Evolutionary conservation across 2,797 vertebrate genomes (phyloP).

Genomic region (Sternotherus odoratus): DNA sequence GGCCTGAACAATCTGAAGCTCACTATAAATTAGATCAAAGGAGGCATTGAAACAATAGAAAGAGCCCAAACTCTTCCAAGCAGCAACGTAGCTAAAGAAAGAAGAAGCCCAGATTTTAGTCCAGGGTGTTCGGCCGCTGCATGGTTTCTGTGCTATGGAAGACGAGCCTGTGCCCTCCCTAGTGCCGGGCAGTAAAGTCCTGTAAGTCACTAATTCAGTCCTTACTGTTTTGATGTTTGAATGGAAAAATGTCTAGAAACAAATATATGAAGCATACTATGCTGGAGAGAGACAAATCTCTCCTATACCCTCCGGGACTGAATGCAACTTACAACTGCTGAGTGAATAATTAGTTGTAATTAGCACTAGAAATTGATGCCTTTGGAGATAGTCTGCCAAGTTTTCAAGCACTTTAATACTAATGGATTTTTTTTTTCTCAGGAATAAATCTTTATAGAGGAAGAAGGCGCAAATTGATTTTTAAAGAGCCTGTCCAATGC

Average conservation of each 20-base stretch:
- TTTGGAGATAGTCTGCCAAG: slow-evolving; percentile 84
- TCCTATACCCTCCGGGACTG: slow-evolving; percentile 72
- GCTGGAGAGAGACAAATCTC: slow-evolving; percentile 73
- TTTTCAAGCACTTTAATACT: slow-evolving; percentile 84
- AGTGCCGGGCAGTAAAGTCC: not conserved
- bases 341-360: slow-evolving; percentile 86
- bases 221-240: not conserved
- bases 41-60: accelerated
- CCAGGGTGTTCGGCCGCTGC: accelerated
- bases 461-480: slow-evolving; percentile 81
- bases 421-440: slow-evolving; percentile 78
- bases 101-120: not conserved
- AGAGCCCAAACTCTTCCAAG: no score
- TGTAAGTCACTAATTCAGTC: not conserved
- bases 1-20: not conserved
- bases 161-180: not conserved
- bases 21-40: not conserved
- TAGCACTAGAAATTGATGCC: slow-evolving; percentile 82
- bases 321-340: slow-evolving; percentile 80
- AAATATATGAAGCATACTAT: slow-evolving; percentile 45
- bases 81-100: accelerated
- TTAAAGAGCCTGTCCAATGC: slow-evolving; percentile 79
- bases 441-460: slow-evolving; percentile 81
- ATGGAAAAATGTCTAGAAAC: slow-evolving; percentile 60
- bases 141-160: accelerated